Evolutionary conservation across 2,797 vertebrate species (phyloP).

Genomic region (Parotocinclus haroldoi): DNA sequence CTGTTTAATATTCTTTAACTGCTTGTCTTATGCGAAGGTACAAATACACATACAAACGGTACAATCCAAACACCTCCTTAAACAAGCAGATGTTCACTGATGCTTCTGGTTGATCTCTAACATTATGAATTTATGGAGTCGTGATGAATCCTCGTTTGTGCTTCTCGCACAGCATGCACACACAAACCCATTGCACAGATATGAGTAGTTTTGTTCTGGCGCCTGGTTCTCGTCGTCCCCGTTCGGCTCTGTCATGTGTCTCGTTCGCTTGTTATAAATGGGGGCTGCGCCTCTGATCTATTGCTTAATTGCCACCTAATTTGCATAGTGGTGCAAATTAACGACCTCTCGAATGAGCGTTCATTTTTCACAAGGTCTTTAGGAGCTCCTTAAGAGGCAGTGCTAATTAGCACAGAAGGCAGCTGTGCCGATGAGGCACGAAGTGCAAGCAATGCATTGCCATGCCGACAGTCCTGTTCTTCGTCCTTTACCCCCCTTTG

Average conservation of each 20-base stretch:
- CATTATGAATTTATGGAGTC: neutral
- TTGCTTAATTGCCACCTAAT: slow-evolving; percentile 84
- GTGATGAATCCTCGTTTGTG: neutral
- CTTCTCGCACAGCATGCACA: neutral
- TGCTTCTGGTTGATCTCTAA: too few relatives aligned
- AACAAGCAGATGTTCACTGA: too few relatives aligned
- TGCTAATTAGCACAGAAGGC: slow-evolving; percentile 81
- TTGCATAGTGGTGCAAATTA: slow-evolving; percentile 88
- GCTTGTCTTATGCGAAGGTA: too few relatives aligned
- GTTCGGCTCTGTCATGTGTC: slow-evolving; percentile 77
- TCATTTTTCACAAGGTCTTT: slow-evolving; percentile 88
- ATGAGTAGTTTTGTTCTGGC: slow-evolving; percentile 4
- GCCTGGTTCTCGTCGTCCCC: slow-evolving; percentile 56
- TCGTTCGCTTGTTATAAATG: slow-evolving; percentile 81
- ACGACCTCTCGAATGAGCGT: slow-evolving; percentile 83
- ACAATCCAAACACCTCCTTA: too few relatives aligned
- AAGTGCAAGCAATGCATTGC: slow-evolving; percentile 51
- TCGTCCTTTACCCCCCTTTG: slow-evolving; percentile 39
- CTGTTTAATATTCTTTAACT: too few relatives aligned
- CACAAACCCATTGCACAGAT: neutral
- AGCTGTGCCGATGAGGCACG: slow-evolving; percentile 75
- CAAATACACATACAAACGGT: too few relatives aligned
- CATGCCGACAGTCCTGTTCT: slow-evolving; percentile 34
- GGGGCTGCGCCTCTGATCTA: slow-evolving; percentile 79
- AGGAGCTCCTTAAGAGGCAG: slow-evolving; percentile 84